Evolutionary conservation across 2,888 invertebrate genomes (phyloP), one percentile per base, ranked within the genome.

Genomic region (Agrypnus murinus): DNA sequence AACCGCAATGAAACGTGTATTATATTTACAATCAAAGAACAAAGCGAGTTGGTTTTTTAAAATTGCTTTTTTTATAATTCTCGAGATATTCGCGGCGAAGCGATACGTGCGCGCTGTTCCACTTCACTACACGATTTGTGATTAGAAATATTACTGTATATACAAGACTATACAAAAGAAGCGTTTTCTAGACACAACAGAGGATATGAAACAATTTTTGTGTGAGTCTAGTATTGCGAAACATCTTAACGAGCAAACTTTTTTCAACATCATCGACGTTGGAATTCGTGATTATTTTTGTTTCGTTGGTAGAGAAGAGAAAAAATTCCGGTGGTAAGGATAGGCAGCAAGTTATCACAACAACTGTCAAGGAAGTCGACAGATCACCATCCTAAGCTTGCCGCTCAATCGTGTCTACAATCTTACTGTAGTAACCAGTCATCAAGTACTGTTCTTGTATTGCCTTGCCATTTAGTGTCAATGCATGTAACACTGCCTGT

Each of bases 1-100:
- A 79, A 82, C 82, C 82, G 76, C 82, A 81, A 75, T 75, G 77
- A 77, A 77, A 81, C 82, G 81, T 82, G 82, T 77, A 81, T 80
- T 78, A 79, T 80, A 80, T 77, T 80, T 80, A 81, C 78, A 79
- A 81, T 81, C 69, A 69, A 74, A 77, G 74, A 74, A 75, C 79
- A 74, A 81, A 77, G 78, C 75, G 72, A 76, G 75, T 71, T 71
- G 71, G 72, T 76, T 78, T 77, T 77, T 79, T 77, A 77, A 63
- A 71, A 66, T 71, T 59, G 65, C 50, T 74, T 76, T 76, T 25
- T 76, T 74, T 73, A 69, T 71, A 71, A 67, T 74, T 69, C 71
- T 60, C 65, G 64, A 65, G 73, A 74, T 72, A 74, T 73, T 74
- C 73, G 72, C 74, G 77, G 77, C 72, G 72, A 78, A 77, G 74